Base-by-base conservation (phyloP, 2,888 invertebrate genomes). In the Macrosiphum euphorbiae region DNA sequence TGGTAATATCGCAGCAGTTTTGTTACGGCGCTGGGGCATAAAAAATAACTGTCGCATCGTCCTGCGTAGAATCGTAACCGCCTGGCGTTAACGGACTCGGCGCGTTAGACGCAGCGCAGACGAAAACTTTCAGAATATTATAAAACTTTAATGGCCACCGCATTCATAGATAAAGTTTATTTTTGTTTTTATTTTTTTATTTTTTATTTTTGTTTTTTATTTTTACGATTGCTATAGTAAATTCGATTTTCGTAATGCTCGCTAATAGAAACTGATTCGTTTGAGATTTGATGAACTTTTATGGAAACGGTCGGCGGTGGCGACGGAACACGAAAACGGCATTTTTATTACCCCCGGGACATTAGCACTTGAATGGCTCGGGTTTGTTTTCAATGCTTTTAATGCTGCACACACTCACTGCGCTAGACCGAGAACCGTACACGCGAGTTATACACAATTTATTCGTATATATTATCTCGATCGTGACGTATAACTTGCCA, bases 111-210 rank as follows among this genome's bases (percentile, higher is more conserved):
- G 28, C 28, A 26, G 44, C 41, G 44, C 24, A 55, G 24, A 35
- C 88, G 24, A 88, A 88, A 88, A 88, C 88, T 88, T 88, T 88
- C 35, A 35, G 35, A 88, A 88, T 52, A 88, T 35, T 88, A 87
- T 52, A 50, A 88, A 87, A 88, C 50, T 52, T 88, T 88, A 88
- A 88, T 5, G 52, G 52, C 35, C 52, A 24, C 52, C 24, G 28
- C 44, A 85, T 44, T 44, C 44, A 85, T 85, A 85, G 85, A 41
- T 44, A 85, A 44, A 44, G 44, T 44, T 41, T 44, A 85, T 52
- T 50, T 50, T 50, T 35, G 8, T 88, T 55, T 52, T 52, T 52
- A 35, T 52, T 44, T 44, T 44, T 44, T 7, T n/a, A n/a, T n/a
- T n/a, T 44, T 44, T 44, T 44, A 44, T 44, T 44, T 44, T 44